These are phyloP conservation scores for Drosophila hamatofila DNA, from an alignment of 2,888 invertebrate species.

Conservation along the genomic window DNA sequence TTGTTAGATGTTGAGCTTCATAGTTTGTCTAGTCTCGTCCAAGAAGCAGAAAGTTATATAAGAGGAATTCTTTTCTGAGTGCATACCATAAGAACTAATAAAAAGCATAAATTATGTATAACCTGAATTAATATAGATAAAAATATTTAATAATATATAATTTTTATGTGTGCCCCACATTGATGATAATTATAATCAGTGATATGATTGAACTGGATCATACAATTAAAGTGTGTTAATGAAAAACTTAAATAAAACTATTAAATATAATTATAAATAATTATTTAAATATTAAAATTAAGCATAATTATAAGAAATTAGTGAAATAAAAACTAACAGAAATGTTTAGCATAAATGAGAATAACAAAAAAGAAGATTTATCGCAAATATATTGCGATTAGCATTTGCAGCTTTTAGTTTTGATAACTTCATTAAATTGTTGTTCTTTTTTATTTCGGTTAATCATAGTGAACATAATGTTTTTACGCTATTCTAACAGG, in stretches of 20 bases:
- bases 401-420: background rate
- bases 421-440: slow-evolving; percentile 28
- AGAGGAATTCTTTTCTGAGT: background rate
- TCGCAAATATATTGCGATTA: too few relatives aligned
- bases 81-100: background rate
- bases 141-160: background rate
- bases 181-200: background rate
- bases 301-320: background rate
- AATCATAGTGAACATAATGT: slow-evolving; percentile 1
- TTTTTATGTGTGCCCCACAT: background rate
- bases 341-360: too few relatives aligned
- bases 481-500: slow-evolving; percentile 1
- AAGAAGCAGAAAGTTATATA: background rate
- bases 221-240: slow-evolving; percentile 1
- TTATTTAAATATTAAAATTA: background rate
- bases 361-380: background rate
- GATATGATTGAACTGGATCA: background rate
- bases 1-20: background rate
- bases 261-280: background rate
- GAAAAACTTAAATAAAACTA: background rate
- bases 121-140: background rate
- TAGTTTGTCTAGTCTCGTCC: background rate
- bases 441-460: background rate
- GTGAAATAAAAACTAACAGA: background rate
- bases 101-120: background rate